These are phyloP conservation scores for Chloroceryle amazona DNA, from an alignment of 2,797 vertebrate species.

Conservation along the genomic window DNA sequence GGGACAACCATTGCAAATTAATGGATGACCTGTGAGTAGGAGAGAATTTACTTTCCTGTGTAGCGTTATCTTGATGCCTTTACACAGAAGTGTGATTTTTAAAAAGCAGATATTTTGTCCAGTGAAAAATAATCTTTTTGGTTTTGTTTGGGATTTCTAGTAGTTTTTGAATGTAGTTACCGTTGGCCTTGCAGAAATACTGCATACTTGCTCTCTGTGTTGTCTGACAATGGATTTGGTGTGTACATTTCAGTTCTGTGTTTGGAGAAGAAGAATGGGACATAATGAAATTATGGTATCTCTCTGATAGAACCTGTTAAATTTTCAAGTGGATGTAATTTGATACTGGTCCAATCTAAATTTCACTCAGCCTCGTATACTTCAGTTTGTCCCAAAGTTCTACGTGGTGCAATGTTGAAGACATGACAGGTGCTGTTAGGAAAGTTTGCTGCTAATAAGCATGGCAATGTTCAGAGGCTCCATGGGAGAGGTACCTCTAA, in stretches of 20 bases:
- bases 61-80: neutral
- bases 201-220: neutral
- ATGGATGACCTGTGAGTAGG: neutral
- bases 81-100: neutral
- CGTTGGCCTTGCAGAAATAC: neutral
- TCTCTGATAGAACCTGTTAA: neutral
- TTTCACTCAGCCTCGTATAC: neutral
- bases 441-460: neutral
- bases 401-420: neutral
- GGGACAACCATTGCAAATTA: neutral
- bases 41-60: neutral
- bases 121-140: neutral
- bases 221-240: neutral
- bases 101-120: neutral
- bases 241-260: neutral
- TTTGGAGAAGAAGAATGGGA: neutral
- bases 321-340: neutral
- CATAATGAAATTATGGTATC: neutral
- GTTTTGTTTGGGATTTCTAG: neutral
- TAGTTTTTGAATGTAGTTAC: neutral
- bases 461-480: neutral
- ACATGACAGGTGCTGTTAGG: neutral
- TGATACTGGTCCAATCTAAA: neutral
- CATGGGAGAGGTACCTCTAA: neutral
- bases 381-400: neutral